These are phyloP conservation scores for Perognathus longimembris DNA, from an alignment of 2,113 vertebrate genomes.

Conservation along the genomic window DNA sequence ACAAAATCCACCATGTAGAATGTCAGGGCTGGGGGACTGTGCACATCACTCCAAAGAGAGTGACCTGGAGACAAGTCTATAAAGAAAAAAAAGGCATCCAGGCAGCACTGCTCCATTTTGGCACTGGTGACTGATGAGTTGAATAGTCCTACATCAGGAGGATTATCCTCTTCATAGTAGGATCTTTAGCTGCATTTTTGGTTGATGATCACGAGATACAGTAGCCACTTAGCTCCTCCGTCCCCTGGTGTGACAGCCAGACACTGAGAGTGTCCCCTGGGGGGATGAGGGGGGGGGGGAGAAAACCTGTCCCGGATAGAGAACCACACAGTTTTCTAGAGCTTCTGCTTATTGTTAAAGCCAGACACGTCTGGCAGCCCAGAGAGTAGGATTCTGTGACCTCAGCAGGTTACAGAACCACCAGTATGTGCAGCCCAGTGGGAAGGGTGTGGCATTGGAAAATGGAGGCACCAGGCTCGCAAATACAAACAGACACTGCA, in stretches of 20 bases:
- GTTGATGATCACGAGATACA: background rate
- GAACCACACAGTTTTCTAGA: background rate
- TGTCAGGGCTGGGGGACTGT: background rate
- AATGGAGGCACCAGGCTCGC: background rate
- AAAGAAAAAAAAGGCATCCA: background rate
- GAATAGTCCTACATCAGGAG: background rate
- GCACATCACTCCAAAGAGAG: background rate
- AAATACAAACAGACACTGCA: background rate
- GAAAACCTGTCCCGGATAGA: background rate
- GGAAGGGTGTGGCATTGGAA: background rate
- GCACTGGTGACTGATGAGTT: background rate
- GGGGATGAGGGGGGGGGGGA: background rate
- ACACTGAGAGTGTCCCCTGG: background rate
- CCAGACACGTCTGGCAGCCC: background rate
- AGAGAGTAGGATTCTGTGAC: too few relatives aligned
- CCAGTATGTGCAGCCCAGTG: background rate
- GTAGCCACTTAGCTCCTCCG: rapidly evolving
- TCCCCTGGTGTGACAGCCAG: background rate
- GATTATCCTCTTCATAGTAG: background rate
- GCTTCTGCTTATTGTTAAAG: background rate
- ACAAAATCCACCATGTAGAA: background rate
- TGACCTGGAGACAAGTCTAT: background rate
- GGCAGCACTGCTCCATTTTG: background rate
- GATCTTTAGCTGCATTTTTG: background rate
- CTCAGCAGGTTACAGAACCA: background rate